A percentile compares a stretch with the other conserved stretches of the same genome.
Conservation (phyloP, 1,140 invertebrate species). For the Sogatella furcifera region DNA sequence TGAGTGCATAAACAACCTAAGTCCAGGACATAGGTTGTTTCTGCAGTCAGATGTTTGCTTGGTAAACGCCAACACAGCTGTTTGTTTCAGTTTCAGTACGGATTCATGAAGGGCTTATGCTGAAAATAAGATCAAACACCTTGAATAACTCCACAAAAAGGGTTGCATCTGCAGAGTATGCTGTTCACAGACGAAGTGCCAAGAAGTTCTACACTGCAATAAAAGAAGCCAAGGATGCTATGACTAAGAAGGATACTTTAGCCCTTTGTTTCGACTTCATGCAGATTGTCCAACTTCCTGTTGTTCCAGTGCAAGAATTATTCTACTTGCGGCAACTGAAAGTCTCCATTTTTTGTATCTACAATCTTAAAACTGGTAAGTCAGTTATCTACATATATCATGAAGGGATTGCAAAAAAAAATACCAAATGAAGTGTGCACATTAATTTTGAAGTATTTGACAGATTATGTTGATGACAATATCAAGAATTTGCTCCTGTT, state of each 20-base stretch:
- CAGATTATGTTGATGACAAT: conserved; percentile 17
- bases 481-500: conserved; percentile 25
- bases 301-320: conserved; percentile 21
- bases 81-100: too few relatives aligned
- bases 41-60: too few relatives aligned
- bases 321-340: conserved; percentile 27
- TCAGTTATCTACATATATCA: conserved; percentile 24
- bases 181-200: conserved; percentile 21
- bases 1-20: too few relatives aligned
- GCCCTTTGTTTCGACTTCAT: conserved; percentile 29
- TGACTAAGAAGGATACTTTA: conserved; percentile 15
- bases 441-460: conserved; percentile 23
- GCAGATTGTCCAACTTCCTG: conserved; percentile 26
- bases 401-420: conserved; percentile 22
- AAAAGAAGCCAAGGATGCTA: conserved; percentile 19
- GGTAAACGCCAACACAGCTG: too few relatives aligned
- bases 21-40: too few relatives aligned
- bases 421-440: conserved; percentile 25
- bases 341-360: conserved; percentile 26
- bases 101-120: conserved; percentile 13
- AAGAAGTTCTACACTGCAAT: conserved; percentile 26
- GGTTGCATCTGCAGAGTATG: conserved; percentile 25
- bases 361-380: conserved; percentile 23
- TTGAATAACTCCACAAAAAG: conserved; percentile 23
- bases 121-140: conserved; percentile 11